These are phyloP conservation scores for Coilia nasus DNA, from an alignment of 2,797 vertebrate genomes.

Conservation along the genomic window DNA sequence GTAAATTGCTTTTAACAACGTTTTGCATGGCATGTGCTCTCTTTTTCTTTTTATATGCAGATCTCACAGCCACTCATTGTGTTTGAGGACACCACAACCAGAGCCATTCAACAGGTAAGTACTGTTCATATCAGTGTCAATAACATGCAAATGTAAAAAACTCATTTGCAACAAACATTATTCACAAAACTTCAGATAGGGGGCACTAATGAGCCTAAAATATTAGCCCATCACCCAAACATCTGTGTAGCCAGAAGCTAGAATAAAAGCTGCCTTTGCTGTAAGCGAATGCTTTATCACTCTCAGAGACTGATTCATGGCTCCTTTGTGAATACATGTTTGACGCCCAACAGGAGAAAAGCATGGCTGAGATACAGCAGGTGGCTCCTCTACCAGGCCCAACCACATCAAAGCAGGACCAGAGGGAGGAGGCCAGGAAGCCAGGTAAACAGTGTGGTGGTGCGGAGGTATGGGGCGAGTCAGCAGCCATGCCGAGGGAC, in stretches of 20 bases:
- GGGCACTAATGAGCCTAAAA: not conserved
- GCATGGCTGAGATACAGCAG: slow-evolving; percentile 46
- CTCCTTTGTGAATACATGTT: slow-evolving; percentile 7
- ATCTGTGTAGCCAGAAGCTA: not conserved
- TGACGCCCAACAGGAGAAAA: slow-evolving; percentile 59
- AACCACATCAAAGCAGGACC: slow-evolving; percentile 52
- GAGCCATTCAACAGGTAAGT: slow-evolving; percentile 56
- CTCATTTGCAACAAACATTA: not conserved
- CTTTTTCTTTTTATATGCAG: slow-evolving; percentile 52
- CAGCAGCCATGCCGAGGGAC: not conserved
- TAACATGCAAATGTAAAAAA: not conserved
- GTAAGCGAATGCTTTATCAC: not conserved
- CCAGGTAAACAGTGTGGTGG: slow-evolving; percentile 53
- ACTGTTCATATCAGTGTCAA: not conserved
- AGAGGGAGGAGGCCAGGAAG: slow-evolving; percentile 57
- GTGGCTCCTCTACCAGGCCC: slow-evolving; percentile 53
- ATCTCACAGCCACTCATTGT: slow-evolving; percentile 69
- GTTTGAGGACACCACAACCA: slow-evolving; percentile 66
- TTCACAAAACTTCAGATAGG: not conserved
- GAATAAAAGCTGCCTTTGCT: not conserved
- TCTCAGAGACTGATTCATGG: not conserved
- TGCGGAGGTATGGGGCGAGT: not conserved
- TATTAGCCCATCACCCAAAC: not conserved
- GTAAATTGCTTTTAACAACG: not conserved
- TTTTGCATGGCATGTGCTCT: not conserved